These are phyloP conservation scores for Crotalus horridus DNA, from an alignment of 2,113 vertebrate species.

Conservation along the genomic window DNA sequence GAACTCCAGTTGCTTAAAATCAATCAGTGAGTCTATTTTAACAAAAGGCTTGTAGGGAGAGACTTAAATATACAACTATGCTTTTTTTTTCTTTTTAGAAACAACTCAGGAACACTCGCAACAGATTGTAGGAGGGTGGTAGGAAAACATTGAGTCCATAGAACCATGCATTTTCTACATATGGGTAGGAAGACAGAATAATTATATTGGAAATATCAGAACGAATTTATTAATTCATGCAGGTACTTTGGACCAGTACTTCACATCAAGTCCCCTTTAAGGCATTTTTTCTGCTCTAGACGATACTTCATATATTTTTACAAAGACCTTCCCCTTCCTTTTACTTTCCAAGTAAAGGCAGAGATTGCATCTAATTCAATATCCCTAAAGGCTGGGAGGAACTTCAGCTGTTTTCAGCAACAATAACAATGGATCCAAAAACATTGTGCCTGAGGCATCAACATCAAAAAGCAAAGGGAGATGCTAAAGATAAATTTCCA, in stretches of 20 bases:
- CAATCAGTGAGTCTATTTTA: constrained; percentile 35
- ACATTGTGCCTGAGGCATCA: background rate
- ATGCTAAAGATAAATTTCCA: background rate
- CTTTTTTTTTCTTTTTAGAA: constrained; percentile 31
- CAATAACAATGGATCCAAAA: background rate
- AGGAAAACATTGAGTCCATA: constrained; percentile 23
- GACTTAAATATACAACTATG: constrained; percentile 29
- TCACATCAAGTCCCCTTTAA: background rate
- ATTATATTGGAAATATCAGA: background rate
- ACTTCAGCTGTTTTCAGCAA: background rate
- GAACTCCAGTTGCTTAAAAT: constrained; percentile 39
- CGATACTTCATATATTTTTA: background rate
- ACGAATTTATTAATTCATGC: background rate
- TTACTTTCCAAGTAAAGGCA: background rate
- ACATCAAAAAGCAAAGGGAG: background rate
- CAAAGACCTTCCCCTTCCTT: background rate
- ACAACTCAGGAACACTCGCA: constrained; percentile 37
- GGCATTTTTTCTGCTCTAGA: background rate
- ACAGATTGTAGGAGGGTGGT: constrained; percentile 36
- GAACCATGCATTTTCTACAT: background rate
- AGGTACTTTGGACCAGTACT: no score
- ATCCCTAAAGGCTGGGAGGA: background rate
- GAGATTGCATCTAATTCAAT: background rate
- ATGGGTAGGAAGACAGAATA: background rate
- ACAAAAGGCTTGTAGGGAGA: constrained; percentile 26